Conservation (phyloP, 1,140 invertebrate species). For the Thaumatotibia leucotreta region DNA sequence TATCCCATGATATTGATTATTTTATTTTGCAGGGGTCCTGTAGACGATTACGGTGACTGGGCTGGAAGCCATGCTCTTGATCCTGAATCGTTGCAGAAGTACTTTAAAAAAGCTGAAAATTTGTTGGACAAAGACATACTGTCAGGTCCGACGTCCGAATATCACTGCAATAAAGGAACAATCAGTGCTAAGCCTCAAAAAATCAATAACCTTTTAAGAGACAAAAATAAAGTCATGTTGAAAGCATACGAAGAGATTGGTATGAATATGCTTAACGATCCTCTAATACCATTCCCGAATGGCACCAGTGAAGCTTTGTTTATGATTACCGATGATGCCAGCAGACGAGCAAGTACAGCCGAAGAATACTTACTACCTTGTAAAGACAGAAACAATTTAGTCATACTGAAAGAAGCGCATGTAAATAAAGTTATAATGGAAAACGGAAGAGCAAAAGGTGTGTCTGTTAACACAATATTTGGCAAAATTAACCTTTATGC, state of each 20-base stretch:
- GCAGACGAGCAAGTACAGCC: background rate
- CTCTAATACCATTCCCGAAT: too few species aligned
- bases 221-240: too few species aligned
- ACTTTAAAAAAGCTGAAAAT: background rate
- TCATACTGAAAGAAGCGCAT: background rate
- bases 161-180: too few species aligned
- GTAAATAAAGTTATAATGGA: background rate
- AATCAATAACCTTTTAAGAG: too few species aligned
- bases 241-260: too few species aligned
- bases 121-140: too few species aligned
- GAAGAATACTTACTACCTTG: background rate
- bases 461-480: background rate
- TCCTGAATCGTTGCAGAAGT: too few species aligned
- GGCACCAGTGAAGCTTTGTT: too few species aligned
- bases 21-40: background rate
- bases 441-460: too few species aligned
- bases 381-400: background rate
- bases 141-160: too few species aligned
- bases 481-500: conserved; percentile 45
- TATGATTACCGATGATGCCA: background rate
- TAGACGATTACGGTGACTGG: background rate
- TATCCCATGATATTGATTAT: background rate
- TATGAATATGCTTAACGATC: too few species aligned
- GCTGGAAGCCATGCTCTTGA: background rate
- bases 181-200: too few species aligned